phyloP scores from a whole-genome alignment of 2,113 vertebrate species.

The Vulpes lagopus region DNA sequence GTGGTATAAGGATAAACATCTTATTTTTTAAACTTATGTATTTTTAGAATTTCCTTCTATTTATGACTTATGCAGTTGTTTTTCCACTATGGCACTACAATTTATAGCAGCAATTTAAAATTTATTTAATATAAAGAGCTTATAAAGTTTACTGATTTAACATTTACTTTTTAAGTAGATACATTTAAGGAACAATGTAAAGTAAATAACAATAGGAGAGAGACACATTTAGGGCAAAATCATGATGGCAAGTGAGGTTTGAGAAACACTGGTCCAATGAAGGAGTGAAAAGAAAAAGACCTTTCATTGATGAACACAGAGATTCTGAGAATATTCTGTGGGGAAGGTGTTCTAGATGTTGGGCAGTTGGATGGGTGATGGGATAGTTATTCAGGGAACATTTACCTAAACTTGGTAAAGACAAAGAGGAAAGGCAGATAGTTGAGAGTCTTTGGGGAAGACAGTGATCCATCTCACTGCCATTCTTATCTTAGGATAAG shows the following conservation, averaged over 20 bases:
- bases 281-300: background rate
- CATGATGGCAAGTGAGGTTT: background rate
- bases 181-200: background rate
- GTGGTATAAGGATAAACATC: background rate
- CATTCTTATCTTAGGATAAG: background rate
- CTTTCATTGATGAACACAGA: background rate
- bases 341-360: background rate
- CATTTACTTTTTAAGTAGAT: background rate
- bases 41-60: background rate
- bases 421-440: background rate
- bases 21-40: background rate
- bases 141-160: constrained; percentile 1
- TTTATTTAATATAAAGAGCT: background rate
- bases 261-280: background rate
- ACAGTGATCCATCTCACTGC: background rate
- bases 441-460: background rate
- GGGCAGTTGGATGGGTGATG: background rate
- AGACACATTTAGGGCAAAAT: background rate
- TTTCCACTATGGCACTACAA: background rate
- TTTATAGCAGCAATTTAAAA: background rate
- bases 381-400: background rate
- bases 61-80: background rate
- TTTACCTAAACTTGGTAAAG: background rate
- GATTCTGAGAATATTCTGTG: background rate
- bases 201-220: background rate